These are phyloP conservation scores for Sipha flava DNA, from an alignment of 1,140 invertebrate genomes.

Conservation along the genomic window DNA sequence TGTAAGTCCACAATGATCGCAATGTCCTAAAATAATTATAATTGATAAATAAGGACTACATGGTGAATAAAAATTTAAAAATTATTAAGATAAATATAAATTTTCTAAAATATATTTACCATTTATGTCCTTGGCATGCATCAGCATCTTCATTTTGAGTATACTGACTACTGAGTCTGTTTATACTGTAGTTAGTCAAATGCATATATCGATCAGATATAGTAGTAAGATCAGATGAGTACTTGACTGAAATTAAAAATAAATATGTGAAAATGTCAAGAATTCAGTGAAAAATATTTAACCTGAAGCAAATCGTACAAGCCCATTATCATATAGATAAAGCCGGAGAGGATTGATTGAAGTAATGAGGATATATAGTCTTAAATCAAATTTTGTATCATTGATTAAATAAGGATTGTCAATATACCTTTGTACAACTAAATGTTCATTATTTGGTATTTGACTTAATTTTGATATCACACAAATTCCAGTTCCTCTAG, in stretches of 20 bases:
- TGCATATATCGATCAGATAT: slow-evolving; percentile 91
- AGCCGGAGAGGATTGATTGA: slow-evolving; percentile 86
- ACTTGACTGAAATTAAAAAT: slow-evolving; percentile 56
- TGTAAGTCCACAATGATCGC: slow-evolving; percentile 64
- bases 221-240: slow-evolving; percentile 67
- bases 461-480: slow-evolving; percentile 88
- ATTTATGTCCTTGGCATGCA: slow-evolving; percentile 80
- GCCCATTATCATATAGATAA: slow-evolving; percentile 89
- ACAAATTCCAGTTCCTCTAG: slow-evolving; percentile 86
- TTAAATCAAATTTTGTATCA: slow-evolving; percentile 84
- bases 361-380: slow-evolving; percentile 90
- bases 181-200: slow-evolving; percentile 96
- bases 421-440: slow-evolving; percentile 88
- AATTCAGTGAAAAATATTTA: slow-evolving; percentile 37
- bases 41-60: not conserved
- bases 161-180: slow-evolving; percentile 81
- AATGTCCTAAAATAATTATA: slow-evolving; percentile 50
- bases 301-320: slow-evolving; percentile 85
- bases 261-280: not conserved
- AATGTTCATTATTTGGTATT: slow-evolving; percentile 76
- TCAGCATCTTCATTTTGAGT: slow-evolving; percentile 76
- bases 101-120: slow-evolving; percentile 46
- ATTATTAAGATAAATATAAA: not conserved
- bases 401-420: slow-evolving; percentile 81
- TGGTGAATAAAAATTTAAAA: not conserved